These are phyloP conservation scores for Anoplophora glabripennis DNA, from an alignment of 1,140 invertebrate species.

Conservation along the genomic window DNA sequence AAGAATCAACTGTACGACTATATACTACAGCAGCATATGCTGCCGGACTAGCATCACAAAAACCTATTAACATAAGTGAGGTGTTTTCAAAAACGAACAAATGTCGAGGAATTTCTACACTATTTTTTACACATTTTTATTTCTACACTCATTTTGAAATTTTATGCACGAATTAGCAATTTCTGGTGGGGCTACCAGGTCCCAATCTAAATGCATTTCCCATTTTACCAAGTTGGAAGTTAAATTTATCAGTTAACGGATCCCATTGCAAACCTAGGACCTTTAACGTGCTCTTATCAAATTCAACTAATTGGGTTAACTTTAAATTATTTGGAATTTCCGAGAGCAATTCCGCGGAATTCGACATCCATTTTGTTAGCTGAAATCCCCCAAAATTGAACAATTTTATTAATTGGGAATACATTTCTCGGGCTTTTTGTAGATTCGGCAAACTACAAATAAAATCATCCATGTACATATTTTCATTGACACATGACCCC, in stretches of 20 bases:
- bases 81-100: too few species aligned
- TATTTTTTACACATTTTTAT: too few species aligned
- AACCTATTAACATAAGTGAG: too few species aligned
- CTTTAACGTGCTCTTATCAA: not conserved
- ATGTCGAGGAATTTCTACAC: too few species aligned
- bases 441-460: too few species aligned
- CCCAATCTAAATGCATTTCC: slow-evolving; percentile 4
- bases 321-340: not conserved
- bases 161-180: too few species aligned
- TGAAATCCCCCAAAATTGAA: not conserved
- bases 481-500: not conserved
- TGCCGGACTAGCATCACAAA: too few species aligned
- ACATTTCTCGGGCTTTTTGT: too few species aligned
- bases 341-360: not conserved
- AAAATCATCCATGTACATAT: too few species aligned
- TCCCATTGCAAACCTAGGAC: not conserved
- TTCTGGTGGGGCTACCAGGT: not conserved
- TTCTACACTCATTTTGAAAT: too few species aligned
- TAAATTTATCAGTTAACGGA: not conserved
- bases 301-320: not conserved
- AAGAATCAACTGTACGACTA: too few species aligned
- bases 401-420: not conserved
- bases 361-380: not conserved
- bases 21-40: too few species aligned
- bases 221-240: not conserved